Evolutionary conservation across 2,113 vertebrate species (phyloP), one percentile per base, ranked within the genome.

Genomic region (Cyanocitta stelleri): DNA sequence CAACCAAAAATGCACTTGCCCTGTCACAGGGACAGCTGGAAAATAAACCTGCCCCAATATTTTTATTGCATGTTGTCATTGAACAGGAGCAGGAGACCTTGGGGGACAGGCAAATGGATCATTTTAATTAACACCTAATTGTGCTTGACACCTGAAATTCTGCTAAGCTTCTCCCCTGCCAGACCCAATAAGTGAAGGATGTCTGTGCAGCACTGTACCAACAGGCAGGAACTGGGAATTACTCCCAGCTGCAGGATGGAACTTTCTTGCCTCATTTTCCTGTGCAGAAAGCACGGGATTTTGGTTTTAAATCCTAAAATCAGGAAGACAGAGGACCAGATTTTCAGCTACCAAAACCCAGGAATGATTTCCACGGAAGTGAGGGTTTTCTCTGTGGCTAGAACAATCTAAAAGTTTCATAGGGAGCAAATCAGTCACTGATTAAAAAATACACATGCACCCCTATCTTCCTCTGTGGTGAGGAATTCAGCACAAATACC

Each of bases 101-200:
- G 49, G 49, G 48, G 62, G 27, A 69, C 62, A 76, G 71, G 44
- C 16, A 85, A 85, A 82, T 79, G 30, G 22, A 52, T 66, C 6
- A 58, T 93, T 93, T 76, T 77, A 79, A 92, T 94, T 88, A 92
- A 80, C 59, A 92, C 20, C 44, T 84, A 77, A 80, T 78, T 93
- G 44, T 55, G 93, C 68, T 41, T 91, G 92, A 84, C 63, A 77
- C 59, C 67, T 87, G 74, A 79, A 89, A 80, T 79, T 46, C 74
- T 59, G 58, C 43, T 80, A 32, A 88, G 27, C 33, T 71, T 77
- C 85, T 80, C 64, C 48, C 61, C 67, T 88, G 72, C 41, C 72
- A 81, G 75, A 84, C 29, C 48, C 39, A 75, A 0, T 19, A 61
- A 16, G 32, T 54, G 54, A 88, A 86, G 64, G 68, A 54, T 12